Conservation (phyloP, 2,113 vertebrate genomes). For the Chitala chitala region DNA sequence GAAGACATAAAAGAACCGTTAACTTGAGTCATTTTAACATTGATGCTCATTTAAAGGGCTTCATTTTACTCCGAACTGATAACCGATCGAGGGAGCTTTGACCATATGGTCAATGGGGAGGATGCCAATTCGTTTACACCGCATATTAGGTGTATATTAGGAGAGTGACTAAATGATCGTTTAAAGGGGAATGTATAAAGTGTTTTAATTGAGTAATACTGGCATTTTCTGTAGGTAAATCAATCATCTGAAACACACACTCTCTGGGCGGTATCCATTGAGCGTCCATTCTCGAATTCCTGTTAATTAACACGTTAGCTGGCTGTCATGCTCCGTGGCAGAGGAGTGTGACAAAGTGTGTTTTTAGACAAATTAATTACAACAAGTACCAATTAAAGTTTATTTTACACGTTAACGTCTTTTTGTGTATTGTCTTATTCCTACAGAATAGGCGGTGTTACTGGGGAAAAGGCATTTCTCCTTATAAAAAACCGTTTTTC, state of each 20-base stretch:
- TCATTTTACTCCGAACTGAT: neutral
- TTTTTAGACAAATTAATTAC: neutral
- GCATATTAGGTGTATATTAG: neutral
- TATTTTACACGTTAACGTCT: too few relatives aligned
- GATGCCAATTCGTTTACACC: neutral
- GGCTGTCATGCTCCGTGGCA: neutral
- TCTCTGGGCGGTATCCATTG: too few relatives aligned
- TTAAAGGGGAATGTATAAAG: neutral
- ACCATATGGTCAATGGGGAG: neutral
- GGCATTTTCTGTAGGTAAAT: neutral
- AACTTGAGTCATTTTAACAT: neutral
- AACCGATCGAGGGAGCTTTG: neutral
- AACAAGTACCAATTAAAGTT: too few relatives aligned
- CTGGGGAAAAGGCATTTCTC: too few relatives aligned
- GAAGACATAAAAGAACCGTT: neutral
- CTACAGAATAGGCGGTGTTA: too few relatives aligned
- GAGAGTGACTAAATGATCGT: neutral
- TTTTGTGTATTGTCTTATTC: too few relatives aligned
- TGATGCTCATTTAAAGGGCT: neutral
- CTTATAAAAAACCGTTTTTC: too few relatives aligned
- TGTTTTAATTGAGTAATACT: neutral
- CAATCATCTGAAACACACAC: constrained; percentile 3
- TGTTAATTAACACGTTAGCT: constrained; percentile 12
- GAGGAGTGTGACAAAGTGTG: neutral
- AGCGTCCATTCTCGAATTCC: too few relatives aligned